phyloP scores from a whole-genome alignment of 2,888 invertebrate genomes.

The Hydraecia micacea region DNA sequence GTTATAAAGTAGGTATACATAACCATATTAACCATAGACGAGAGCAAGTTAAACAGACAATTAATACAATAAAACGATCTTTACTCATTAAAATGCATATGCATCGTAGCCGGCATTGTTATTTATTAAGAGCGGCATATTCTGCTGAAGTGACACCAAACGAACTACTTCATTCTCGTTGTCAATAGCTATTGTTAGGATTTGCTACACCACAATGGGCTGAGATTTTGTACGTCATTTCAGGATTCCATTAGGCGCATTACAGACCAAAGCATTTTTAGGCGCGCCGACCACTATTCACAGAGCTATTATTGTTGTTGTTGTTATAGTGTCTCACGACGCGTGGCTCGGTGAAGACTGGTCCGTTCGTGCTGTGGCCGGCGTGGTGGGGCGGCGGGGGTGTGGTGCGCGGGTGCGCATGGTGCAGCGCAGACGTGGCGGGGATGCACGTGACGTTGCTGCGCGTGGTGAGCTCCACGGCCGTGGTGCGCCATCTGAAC shows the following conservation, averaged over 20 bases:
- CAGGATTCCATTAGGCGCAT: background rate
- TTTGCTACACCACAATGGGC: background rate
- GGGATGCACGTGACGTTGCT: conserved; percentile 75
- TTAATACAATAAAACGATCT: background rate
- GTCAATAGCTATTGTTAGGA: background rate
- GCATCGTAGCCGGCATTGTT: conserved; percentile 1
- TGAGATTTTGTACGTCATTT: background rate
- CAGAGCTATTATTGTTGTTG: background rate
- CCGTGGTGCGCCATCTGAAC: conserved; percentile 72
- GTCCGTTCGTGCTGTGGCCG: conserved; percentile 74
- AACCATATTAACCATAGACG: background rate
- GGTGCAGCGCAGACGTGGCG: conserved; percentile 69
- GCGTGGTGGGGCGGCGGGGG: conserved; percentile 79
- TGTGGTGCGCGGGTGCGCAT: conserved; percentile 66
- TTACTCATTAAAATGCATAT: conserved; percentile 34
- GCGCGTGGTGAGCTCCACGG: conserved; percentile 76
- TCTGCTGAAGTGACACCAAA: conserved; percentile 7
- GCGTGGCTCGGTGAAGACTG: conserved; percentile 67
- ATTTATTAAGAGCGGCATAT: background rate
- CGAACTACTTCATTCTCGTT: background rate
- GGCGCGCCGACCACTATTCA: background rate
- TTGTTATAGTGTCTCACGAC: conserved; percentile 59
- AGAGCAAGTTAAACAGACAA: background rate
- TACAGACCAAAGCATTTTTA: background rate
- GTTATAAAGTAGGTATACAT: background rate